phyloP scores from a whole-genome alignment of 1,140 invertebrate species.

The Octopus bimaculoides region DNA sequence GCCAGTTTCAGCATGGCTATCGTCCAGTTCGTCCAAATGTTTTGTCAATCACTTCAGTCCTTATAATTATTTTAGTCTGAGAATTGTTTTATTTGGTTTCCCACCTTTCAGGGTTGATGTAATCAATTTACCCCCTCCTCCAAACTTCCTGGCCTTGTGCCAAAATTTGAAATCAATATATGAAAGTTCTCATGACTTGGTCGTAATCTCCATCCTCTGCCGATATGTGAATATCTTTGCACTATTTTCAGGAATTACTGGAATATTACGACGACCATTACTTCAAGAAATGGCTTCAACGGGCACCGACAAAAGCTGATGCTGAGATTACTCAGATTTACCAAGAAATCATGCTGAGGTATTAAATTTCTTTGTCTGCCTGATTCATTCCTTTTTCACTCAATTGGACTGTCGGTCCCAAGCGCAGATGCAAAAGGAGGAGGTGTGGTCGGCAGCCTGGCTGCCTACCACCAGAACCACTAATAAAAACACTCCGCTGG shows the following conservation, averaged over 20 bases:
- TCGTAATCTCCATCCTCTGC: no score
- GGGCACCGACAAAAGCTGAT: constrained; percentile 40
- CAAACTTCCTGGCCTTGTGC: no score
- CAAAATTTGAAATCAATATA: no score
- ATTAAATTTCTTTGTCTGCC: constrained; percentile 8
- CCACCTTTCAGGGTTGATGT: no score
- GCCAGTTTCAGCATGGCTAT: no score
- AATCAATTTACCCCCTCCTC: no score
- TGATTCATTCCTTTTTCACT: neutral
- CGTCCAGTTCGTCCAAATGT: no score
- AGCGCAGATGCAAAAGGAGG: no score
- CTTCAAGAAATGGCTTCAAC: constrained; percentile 56
- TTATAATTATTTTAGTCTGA: no score
- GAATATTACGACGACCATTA: constrained; percentile 59
- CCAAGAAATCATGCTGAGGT: constrained; percentile 48
- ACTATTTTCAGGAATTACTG: constrained; percentile 53
- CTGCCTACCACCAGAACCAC: neutral
- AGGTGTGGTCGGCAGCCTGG: neutral
- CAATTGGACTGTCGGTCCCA: neutral
- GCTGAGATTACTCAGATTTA: constrained; percentile 41
- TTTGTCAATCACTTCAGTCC: no score
- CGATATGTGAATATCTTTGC: neutral
- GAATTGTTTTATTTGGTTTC: no score
- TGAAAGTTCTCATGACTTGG: no score
- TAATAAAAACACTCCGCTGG: neutral